phyloP scores from a whole-genome alignment of 2,113 vertebrate genomes.

The Tympanuchus pallidicinctus region DNA sequence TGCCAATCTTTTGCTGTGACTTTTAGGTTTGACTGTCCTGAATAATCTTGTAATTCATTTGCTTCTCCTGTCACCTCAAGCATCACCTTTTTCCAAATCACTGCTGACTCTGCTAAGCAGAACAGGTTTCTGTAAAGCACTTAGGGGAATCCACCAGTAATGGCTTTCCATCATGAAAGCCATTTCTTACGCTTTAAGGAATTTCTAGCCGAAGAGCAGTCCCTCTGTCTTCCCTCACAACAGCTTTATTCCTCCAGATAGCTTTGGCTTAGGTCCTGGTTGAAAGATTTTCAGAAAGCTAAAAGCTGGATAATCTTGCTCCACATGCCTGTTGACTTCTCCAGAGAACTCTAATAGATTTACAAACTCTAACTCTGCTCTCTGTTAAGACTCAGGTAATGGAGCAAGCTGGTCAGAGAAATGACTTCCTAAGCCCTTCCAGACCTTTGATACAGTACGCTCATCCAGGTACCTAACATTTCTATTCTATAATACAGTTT shows the following conservation, averaged over 20 bases:
- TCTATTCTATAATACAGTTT: neutral
- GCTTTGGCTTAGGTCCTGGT: neutral
- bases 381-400: neutral
- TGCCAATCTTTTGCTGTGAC: neutral
- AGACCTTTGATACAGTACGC: neutral
- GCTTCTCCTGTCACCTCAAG: neutral
- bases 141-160: neutral
- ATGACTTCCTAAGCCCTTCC: slow-evolving; percentile 44
- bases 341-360: slow-evolving; percentile 26
- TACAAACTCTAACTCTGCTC: neutral
- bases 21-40: slow-evolving; percentile 19
- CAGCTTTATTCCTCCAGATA: neutral
- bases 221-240: neutral
- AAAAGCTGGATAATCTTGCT: slow-evolving; percentile 32
- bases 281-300: neutral
- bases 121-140: neutral
- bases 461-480: neutral
- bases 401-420: slow-evolving; percentile 12
- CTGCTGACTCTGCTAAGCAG: neutral
- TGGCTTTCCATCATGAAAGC: neutral
- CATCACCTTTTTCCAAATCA: neutral
- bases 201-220: neutral
- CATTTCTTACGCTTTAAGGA: neutral
- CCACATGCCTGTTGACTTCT: slow-evolving; percentile 9
- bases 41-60: slow-evolving; percentile 23